A percentile compares a stretch with the other conserved stretches of the same genome.
These are phyloP conservation scores for Centruroides vittatus DNA, from an alignment of 1,140 invertebrate species.

Conservation along the genomic window DNA sequence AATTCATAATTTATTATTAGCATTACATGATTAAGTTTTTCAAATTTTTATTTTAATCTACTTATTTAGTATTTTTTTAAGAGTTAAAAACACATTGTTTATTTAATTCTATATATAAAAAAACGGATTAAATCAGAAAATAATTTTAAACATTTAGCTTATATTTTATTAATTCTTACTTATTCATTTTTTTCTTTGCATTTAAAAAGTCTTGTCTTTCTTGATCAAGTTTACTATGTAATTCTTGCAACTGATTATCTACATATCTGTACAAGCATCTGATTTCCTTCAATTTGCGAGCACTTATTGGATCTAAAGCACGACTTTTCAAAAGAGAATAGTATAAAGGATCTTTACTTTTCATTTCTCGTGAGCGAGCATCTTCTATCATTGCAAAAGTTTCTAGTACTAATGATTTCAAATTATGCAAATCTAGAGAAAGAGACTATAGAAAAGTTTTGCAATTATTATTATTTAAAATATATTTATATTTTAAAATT, in stretches of 20 bases:
- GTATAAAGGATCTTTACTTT: conserved; percentile 26
- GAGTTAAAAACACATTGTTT: too few species aligned
- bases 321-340: conserved; percentile 22
- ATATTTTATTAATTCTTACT: background rate
- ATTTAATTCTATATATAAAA: too few species aligned
- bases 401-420: conserved; percentile 23
- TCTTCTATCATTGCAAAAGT: conserved; percentile 28
- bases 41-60: too few species aligned
- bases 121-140: too few species aligned
- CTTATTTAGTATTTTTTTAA: too few species aligned
- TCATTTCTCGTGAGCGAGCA: conserved; percentile 22
- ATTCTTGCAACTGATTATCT: conserved; percentile 26
- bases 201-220: conserved; percentile 28
- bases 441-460: conserved; percentile 21
- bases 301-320: conserved; percentile 28
- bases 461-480: background rate
- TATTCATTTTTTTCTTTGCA: conserved; percentile 17
- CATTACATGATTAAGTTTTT: too few species aligned
- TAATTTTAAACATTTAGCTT: too few species aligned
- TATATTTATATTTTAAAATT: too few species aligned
- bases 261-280: conserved; percentile 24
- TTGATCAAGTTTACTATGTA: conserved; percentile 26
- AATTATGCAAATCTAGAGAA: conserved; percentile 23
- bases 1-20: too few species aligned
- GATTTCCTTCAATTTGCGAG: conserved; percentile 25